These are phyloP conservation scores for Pomatostomus ruficeps DNA, from an alignment of 2,113 vertebrate genomes.

Conservation along the genomic window DNA sequence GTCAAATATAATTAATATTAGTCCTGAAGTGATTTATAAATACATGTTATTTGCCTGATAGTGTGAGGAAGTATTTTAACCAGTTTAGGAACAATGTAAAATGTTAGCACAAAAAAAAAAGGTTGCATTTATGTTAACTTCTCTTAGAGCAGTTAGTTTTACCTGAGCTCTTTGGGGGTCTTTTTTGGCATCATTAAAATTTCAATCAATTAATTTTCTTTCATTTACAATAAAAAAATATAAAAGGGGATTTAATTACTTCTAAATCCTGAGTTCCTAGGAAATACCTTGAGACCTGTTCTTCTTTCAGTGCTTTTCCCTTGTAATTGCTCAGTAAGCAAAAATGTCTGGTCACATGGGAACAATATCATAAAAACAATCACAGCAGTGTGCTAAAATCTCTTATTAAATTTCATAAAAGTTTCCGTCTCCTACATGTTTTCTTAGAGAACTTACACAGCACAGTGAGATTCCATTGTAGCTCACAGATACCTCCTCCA, in stretches of 20 bases:
- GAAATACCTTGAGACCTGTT: background rate
- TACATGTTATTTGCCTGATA: background rate
- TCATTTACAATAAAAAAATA: background rate
- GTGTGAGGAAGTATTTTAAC: background rate
- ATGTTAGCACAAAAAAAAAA: background rate
- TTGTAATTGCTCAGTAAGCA: background rate
- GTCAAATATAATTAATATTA: background rate
- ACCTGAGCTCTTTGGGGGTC: background rate
- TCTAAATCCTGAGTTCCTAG: background rate
- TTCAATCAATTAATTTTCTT: background rate
- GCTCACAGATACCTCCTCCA: background rate
- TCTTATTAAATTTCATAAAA: background rate
- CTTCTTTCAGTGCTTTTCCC: background rate
- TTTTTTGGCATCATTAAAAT: background rate
- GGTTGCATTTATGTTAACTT: fast-evolving
- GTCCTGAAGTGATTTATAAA: background rate
- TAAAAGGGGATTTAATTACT: background rate
- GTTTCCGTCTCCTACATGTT: background rate
- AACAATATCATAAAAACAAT: background rate
- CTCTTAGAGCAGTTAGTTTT: background rate
- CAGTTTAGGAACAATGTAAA: background rate
- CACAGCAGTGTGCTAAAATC: background rate
- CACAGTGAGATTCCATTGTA: background rate
- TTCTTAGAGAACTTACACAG: background rate
- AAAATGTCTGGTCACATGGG: background rate